These are phyloP conservation scores for Myotis brandtii DNA, from an alignment of 2,113 vertebrate species.

Conservation along the genomic window DNA sequence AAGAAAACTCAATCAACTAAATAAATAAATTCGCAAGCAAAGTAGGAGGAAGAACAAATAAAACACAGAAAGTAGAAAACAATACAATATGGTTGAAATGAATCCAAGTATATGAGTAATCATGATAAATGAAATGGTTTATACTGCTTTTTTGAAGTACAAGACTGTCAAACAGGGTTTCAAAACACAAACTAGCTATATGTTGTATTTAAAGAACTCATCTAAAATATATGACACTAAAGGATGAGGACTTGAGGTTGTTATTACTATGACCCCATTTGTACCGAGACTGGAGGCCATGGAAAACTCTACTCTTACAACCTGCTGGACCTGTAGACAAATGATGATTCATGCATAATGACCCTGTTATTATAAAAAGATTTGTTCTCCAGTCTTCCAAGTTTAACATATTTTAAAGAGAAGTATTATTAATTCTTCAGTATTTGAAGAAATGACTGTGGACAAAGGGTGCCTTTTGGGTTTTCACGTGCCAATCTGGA, in stretches of 20 bases:
- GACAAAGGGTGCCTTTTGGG: background rate
- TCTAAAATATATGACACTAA: background rate
- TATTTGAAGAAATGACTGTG: background rate
- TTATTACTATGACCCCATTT: background rate
- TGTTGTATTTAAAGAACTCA: background rate
- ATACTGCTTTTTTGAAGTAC: background rate
- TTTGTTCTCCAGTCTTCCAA: background rate
- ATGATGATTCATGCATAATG: background rate
- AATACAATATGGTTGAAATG: background rate
- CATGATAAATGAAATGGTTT: background rate
- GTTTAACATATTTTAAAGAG: slow-evolving; percentile 25
- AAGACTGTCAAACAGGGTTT: background rate
- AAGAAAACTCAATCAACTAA: background rate
- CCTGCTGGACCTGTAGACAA: background rate
- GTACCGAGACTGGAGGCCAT: background rate
- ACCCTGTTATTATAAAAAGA: background rate
- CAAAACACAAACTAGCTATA: background rate
- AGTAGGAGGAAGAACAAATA: background rate
- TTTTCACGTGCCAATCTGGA: slow-evolving; percentile 23
- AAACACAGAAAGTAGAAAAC: slow-evolving; percentile 14
- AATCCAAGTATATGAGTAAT: background rate
- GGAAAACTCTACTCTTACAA: background rate
- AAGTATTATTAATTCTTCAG: slow-evolving; percentile 7
- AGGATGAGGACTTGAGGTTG: background rate
- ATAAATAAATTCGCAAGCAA: background rate